phyloP scores from a whole-genome alignment of 2,113 vertebrate genomes.

The Theristicus caerulescens region DNA sequence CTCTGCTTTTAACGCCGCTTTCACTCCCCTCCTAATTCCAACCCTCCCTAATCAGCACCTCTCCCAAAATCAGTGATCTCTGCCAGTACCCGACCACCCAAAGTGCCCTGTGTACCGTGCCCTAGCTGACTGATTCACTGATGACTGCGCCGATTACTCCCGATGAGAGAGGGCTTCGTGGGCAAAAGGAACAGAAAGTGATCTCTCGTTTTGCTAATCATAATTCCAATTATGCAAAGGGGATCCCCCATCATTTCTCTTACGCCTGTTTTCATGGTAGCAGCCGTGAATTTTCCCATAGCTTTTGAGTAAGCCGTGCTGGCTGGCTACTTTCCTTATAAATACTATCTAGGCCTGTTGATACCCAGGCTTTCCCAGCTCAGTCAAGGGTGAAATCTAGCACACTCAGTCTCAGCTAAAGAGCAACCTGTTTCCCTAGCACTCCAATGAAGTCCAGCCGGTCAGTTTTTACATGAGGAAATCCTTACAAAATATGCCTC shows the following conservation, averaged over 20 bases:
- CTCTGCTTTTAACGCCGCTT: not conserved
- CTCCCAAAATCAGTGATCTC: not conserved
- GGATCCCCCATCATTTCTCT: not conserved
- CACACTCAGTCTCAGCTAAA: not conserved
- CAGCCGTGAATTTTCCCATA: not conserved
- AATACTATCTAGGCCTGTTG: not conserved
- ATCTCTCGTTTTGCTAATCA: constrained; percentile 1
- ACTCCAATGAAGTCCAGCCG: not conserved
- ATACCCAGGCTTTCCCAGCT: not conserved
- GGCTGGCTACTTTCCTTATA: not conserved
- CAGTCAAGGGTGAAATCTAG: not conserved
- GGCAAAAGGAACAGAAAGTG: constrained; percentile 26
- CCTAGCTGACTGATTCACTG: not conserved
- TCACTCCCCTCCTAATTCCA: not conserved
- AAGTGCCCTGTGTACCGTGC: not conserved
- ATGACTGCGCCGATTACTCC: not conserved
- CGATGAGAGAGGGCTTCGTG: not conserved
- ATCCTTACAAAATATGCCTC: not conserved
- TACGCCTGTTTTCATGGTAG: not conserved
- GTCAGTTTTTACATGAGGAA: not conserved
- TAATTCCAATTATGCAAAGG: constrained; percentile 2
- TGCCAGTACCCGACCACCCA: not conserved
- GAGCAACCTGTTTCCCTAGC: not conserved
- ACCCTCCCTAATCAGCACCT: not conserved
- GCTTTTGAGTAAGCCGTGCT: not conserved